Evolutionary conservation across 2,113 vertebrate genomes (phyloP), one percentile per base, ranked within the genome.

Genomic region (Tylochromis polylepis): DNA sequence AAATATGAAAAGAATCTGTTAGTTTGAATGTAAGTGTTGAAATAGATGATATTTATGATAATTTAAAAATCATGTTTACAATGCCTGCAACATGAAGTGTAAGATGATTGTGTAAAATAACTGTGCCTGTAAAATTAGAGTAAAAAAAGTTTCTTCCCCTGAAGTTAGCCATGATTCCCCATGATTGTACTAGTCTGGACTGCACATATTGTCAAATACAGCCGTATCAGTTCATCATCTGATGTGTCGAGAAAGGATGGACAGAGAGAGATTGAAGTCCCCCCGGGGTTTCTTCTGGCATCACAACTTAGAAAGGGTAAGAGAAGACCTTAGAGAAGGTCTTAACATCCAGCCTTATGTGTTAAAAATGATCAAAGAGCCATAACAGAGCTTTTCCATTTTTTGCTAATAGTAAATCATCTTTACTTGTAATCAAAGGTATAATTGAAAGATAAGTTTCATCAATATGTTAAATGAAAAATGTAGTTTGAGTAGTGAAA

Each of bases 81-180:
- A 0, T 2, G 60, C 0, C 20, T 38, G 8, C 20, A 38, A 38
- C 11, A 65, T 65, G 6, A 65, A n/a, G n/a, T 65, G 20, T 38
- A 38, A 65, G 22, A 2, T 34, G 34, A 62, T 11, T 20, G 11
- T 31, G 15, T 38, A 38, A 65, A 38, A 2, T 34, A 62, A 62
- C 6, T 20, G 11, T 31, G 15, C 15, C 8, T 58, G 56, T 57
- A 57, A 57, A 57, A 27, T 57, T 4, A 57, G 27, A 14, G 22
- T 24, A n/a, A n/a, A n/a, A n/a, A 31, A 31, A 31, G 31, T 31
- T 31, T 3, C 5, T 31, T 31, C 15, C 46, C 15, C 46, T 41
- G 34, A 70, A 24, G n/a, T 27, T 22, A 22, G 20, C 12, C 0
- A 27, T 0, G 38, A 43, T 18, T 24, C 22, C 38, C 22, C 0